Conservation (phyloP, 2,888 invertebrate species). For the Hololepta plana region DNA sequence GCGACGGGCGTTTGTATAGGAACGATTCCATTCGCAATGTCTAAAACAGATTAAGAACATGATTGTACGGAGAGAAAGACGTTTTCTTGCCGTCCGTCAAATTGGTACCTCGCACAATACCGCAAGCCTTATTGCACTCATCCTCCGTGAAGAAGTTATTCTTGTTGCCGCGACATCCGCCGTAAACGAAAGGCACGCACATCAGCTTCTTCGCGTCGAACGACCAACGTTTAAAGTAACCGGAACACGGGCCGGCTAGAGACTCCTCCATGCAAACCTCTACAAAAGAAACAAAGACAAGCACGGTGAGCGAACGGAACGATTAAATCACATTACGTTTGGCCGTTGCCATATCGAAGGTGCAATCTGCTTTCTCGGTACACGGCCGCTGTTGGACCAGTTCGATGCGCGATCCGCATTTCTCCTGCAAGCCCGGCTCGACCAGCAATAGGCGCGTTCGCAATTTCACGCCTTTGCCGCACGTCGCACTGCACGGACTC, state of each 20-base stretch:
- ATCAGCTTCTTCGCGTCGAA: constrained; percentile 55
- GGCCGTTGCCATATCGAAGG: constrained; percentile 54
- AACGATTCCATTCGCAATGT: no score
- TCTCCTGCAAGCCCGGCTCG: constrained; percentile 41
- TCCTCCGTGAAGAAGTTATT: constrained; percentile 76
- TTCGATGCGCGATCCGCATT: constrained; percentile 49
- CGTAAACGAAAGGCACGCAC: constrained; percentile 78
- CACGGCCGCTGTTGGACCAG: constrained; percentile 62
- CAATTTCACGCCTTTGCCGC: constrained; percentile 61
- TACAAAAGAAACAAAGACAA: constrained; percentile 20
- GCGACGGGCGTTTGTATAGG: no score
- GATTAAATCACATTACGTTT: constrained; percentile 35
- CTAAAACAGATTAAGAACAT: constrained; percentile 7
- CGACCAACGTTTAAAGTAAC: constrained; percentile 73
- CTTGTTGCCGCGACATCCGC: constrained; percentile 75
- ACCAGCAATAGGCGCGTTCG: constrained; percentile 55
- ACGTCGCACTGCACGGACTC: constrained; percentile 81
- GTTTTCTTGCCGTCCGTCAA: no score
- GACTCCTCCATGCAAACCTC: constrained; percentile 68
- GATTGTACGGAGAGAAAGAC: not conserved
- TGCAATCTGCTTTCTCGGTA: constrained; percentile 45
- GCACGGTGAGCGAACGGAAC: not conserved
- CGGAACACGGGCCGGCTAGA: constrained; percentile 75
- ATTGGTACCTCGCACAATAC: constrained; percentile 35
- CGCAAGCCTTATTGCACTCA: constrained; percentile 59